Conservation (phyloP, 2,113 vertebrate genomes). For the Hippocampus comes region DNA sequence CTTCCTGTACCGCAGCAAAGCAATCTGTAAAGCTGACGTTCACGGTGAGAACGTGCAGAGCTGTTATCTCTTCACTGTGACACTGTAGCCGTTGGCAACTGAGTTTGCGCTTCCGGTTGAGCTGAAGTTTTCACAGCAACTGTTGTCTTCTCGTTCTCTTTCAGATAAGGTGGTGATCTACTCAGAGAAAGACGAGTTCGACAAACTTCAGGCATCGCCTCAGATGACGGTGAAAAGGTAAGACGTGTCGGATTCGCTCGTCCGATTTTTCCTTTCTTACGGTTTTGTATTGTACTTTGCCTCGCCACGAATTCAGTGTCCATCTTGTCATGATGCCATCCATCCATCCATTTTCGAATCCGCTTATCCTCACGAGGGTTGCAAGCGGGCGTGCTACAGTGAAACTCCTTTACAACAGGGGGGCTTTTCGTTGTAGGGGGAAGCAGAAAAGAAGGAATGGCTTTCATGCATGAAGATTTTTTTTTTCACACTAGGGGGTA, state of each 20-base stretch:
- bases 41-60: not conserved
- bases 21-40: not conserved
- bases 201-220: constrained; percentile 86
- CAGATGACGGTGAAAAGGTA: constrained; percentile 91
- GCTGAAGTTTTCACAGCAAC: not conserved
- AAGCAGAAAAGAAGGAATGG: too few relatives aligned
- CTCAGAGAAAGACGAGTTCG: constrained; percentile 93
- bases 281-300: too few relatives aligned
- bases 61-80: not conserved
- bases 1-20: not conserved
- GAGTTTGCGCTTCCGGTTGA: not conserved
- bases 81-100: too few relatives aligned
- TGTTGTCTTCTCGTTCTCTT: constrained; percentile 27
- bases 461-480: too few relatives aligned
- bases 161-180: constrained; percentile 90
- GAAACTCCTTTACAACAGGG: too few relatives aligned
- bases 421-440: too few relatives aligned
- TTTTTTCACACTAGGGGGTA: too few relatives aligned
- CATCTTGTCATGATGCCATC: not conserved
- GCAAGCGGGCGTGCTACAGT: too few relatives aligned
- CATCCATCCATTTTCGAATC: too few relatives aligned
- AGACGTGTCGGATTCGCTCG: not conserved
- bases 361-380: too few relatives aligned
- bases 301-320: not conserved
- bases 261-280: not conserved